Evolutionary conservation across 1,140 invertebrate genomes (phyloP).

Genomic region (Drosophila funebris): DNA sequence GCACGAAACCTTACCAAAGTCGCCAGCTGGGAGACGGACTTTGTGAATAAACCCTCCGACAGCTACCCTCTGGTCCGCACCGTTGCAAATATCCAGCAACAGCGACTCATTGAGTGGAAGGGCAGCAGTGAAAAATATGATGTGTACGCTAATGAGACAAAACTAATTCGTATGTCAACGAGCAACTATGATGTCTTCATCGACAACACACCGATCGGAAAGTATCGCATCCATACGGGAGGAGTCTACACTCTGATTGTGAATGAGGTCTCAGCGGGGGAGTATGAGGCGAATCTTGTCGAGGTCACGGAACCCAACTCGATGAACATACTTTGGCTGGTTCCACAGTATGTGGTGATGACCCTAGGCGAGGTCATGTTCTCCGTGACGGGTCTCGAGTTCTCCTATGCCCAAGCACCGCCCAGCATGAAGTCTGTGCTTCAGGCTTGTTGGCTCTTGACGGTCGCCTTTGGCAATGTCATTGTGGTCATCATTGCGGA

Average conservation of each 20-base stretch:
- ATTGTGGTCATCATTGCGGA: slow-evolving; percentile 93
- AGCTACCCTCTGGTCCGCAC: slow-evolving; percentile 63
- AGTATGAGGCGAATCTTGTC: slow-evolving; percentile 5
- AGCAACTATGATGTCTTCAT: slow-evolving; percentile 84
- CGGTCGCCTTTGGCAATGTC: slow-evolving; percentile 95
- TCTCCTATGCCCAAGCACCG: slow-evolving; percentile 95
- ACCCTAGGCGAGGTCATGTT: slow-evolving; percentile 94
- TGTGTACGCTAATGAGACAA: slow-evolving; percentile 44
- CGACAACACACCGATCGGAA: slow-evolving; percentile 46
- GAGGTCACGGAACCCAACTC: slow-evolving; percentile 87
- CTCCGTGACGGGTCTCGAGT: slow-evolving; percentile 95
- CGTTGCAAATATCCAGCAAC: slow-evolving; percentile 50
- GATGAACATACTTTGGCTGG: slow-evolving; percentile 91
- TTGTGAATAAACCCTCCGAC: slow-evolving; percentile 70
- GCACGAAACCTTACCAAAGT: slow-evolving; percentile 10
- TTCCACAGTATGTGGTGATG: slow-evolving; percentile 94
- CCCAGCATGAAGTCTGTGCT: slow-evolving; percentile 95
- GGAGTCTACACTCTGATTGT: slow-evolving; percentile 87
- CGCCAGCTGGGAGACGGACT: slow-evolving; percentile 47
- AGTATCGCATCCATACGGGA: slow-evolving; percentile 84
- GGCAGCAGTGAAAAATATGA: slow-evolving; percentile 49
- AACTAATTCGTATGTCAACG: slow-evolving; percentile 68
- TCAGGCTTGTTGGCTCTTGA: slow-evolving; percentile 94
- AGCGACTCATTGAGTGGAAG: slow-evolving; percentile 39
- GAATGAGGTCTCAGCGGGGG: slow-evolving; percentile 18